phyloP scores from a whole-genome alignment of 2,797 vertebrate species.

The Taeniopygia guttata region DNA sequence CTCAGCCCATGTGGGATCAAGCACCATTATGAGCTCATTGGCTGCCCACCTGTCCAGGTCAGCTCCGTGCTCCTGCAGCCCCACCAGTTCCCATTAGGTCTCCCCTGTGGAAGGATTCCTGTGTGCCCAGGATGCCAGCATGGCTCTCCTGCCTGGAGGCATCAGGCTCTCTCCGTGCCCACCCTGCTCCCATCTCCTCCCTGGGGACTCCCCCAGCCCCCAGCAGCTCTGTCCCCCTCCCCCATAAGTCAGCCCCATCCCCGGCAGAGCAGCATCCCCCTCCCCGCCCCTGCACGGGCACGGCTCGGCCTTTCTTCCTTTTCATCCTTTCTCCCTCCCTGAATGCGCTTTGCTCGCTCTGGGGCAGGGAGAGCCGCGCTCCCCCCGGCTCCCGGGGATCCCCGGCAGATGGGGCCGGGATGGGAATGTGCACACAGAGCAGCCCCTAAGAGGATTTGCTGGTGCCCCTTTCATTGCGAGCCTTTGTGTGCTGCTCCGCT shows the following conservation, averaged over 20 bases:
- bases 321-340: conserved; percentile 51
- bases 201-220: background rate
- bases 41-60: background rate
- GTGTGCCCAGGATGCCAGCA: background rate
- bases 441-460: conserved; percentile 72
- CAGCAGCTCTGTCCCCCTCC: background rate
- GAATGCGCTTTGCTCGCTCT: conserved; percentile 56
- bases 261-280: background rate
- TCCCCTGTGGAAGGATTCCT: background rate
- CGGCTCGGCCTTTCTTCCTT: conserved; percentile 45
- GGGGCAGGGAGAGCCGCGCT: conserved; percentile 34
- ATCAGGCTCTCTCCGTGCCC: background rate
- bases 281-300: background rate
- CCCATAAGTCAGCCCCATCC: background rate
- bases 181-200: background rate
- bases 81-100: background rate
- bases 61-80: background rate
- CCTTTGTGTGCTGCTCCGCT: conserved; percentile 54
- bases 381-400: conserved; percentile 22
- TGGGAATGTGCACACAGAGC: conserved; percentile 47
- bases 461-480: conserved; percentile 53
- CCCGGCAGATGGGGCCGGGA: conserved; percentile 60
- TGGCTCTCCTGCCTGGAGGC: accelerated
- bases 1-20: background rate
- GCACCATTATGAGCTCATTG: background rate